phyloP scores from a whole-genome alignment of 1,140 invertebrate genomes.

The Idris sp. region DNA sequence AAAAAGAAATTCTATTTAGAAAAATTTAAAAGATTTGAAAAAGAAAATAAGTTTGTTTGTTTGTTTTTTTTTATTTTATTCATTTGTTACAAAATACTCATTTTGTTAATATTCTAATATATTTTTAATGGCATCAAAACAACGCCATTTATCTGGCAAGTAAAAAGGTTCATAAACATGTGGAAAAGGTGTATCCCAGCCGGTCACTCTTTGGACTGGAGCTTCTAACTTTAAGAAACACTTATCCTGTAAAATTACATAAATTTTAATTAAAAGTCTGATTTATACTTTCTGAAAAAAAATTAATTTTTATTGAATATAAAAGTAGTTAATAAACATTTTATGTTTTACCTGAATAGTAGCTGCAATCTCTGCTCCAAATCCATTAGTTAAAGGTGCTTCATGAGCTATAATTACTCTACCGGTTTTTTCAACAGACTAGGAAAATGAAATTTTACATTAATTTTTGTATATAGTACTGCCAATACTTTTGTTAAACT shows the following conservation, averaged over 20 bases:
- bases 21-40: too few relatives aligned
- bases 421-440: constrained; percentile 98
- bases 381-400: constrained; percentile 96
- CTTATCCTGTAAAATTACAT: constrained; percentile 88
- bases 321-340: too few relatives aligned
- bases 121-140: constrained; percentile 88
- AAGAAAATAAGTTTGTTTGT: too few relatives aligned
- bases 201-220: constrained; percentile 92
- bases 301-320: too few relatives aligned
- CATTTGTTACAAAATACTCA: neutral
- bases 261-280: too few relatives aligned
- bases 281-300: too few relatives aligned
- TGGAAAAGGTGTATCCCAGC: constrained; percentile 99
- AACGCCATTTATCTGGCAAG: constrained; percentile 95
- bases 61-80: too few relatives aligned
- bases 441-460: too few relatives aligned
- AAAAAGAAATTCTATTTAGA: too few relatives aligned
- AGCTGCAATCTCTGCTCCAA: constrained; percentile 97
- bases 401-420: constrained; percentile 95
- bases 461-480: too few relatives aligned
- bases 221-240: constrained; percentile 98
- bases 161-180: constrained; percentile 98
- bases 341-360: constrained; percentile 96
- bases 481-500: too few relatives aligned
- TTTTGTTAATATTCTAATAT: constrained; percentile 84